These are phyloP conservation scores for Entomobrya multifasciata DNA, from an alignment of 2,888 invertebrate genomes.

Conservation along the genomic window DNA sequence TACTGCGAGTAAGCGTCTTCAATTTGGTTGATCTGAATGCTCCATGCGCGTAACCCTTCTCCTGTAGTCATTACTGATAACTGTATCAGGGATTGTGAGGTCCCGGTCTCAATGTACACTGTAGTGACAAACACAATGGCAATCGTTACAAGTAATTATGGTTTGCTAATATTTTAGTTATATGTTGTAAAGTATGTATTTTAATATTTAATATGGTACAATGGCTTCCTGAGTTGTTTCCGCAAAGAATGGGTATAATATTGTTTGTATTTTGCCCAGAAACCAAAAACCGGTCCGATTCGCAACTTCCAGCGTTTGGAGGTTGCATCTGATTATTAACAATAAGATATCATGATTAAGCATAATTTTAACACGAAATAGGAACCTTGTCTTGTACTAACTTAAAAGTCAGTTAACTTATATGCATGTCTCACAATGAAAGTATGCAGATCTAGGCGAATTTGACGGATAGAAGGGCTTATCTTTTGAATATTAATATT, in stretches of 20 bases:
- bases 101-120: constrained; percentile 88
- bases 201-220: constrained; percentile 82
- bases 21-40: constrained; percentile 82
- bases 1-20: constrained; percentile 54
- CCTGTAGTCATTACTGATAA: constrained; percentile 85
- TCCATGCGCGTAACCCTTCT: constrained; percentile 76
- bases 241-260: constrained; percentile 87
- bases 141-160: not conserved
- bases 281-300: constrained; percentile 87
- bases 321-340: constrained; percentile 83
- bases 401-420: not conserved
- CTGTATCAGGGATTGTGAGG: constrained; percentile 81
- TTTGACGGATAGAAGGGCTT: constrained; percentile 85
- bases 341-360: no score
- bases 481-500: constrained; percentile 85
- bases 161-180: not conserved
- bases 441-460: constrained; percentile 86
- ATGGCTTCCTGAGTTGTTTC: constrained; percentile 89
- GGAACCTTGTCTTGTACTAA: no score
- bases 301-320: constrained; percentile 87
- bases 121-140: constrained; percentile 78
- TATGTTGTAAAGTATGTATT: not conserved
- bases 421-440: constrained; percentile 85
- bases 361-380: no score
- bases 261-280: constrained; percentile 87